phyloP scores from a whole-genome alignment of 2,797 vertebrate species.

The Scolopax bukidnonensis region DNA sequence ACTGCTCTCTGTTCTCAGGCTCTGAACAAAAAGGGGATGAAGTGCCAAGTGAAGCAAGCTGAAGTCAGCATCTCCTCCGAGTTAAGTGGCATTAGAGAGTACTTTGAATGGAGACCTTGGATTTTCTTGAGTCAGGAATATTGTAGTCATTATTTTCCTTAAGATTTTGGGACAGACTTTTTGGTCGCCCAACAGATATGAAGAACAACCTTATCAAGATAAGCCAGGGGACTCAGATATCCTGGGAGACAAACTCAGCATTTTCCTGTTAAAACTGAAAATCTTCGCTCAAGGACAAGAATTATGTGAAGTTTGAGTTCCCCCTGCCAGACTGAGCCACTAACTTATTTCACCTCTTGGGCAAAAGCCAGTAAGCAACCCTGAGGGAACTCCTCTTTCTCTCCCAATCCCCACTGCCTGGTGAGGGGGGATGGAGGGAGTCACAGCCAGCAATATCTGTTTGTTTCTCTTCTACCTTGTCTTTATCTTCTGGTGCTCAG shows the following conservation, averaged over 20 bases:
- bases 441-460: neutral
- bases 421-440: neutral
- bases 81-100: constrained; percentile 10
- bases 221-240: neutral
- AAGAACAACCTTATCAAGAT: neutral
- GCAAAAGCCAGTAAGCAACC: neutral
- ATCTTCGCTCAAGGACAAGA: neutral
- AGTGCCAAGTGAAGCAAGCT: neutral
- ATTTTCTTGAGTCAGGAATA: constrained; percentile 10
- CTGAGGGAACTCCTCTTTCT: neutral
- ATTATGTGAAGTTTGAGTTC: neutral
- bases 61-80: constrained; percentile 1
- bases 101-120: neutral
- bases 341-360: neutral
- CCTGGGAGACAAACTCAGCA: neutral
- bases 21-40: neutral
- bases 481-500: neutral
- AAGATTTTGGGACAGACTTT: neutral
- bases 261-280: neutral
- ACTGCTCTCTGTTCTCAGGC: neutral
- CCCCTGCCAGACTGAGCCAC: neutral
- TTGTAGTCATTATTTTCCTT: neutral
- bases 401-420: neutral
- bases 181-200: rapidly evolving
- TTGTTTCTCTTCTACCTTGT: neutral